Percentiles rank a stretch among this genome's conserved stretches.
Conservation (phyloP, 2,113 vertebrate species). For the Dolichallabes microphthalmus region DNA sequence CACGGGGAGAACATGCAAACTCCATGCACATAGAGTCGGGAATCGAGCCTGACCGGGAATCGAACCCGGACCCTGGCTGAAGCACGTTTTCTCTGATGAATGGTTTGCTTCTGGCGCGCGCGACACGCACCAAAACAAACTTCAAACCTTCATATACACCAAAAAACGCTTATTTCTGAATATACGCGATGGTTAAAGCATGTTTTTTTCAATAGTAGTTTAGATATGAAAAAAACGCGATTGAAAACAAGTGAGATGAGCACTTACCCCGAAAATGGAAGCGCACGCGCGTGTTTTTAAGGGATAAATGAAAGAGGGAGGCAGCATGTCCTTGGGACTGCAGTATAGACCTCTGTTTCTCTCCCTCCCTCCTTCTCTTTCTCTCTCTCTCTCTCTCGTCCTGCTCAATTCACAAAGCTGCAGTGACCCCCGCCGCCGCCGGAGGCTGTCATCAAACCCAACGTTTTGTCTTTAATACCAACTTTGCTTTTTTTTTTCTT, state of each 20-base stretch:
- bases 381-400: not conserved
- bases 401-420: constrained; percentile 21
- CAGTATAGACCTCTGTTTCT: constrained; percentile 1
- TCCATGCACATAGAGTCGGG: too few species aligned
- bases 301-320: not conserved
- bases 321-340: constrained; percentile 53
- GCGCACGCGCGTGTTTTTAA: constrained; percentile 1
- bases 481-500: not conserved
- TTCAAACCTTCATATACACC: not conserved
- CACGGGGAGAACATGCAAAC: too few species aligned
- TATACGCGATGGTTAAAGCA: not conserved
- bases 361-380: constrained; percentile 6
- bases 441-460: constrained; percentile 12
- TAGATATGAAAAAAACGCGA: not conserved
- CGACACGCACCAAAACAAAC: constrained; percentile 7
- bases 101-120: not conserved
- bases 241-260: not conserved
- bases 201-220: not conserved
- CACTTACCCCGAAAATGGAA: constrained; percentile 25
- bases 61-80: too few species aligned
- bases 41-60: too few species aligned
- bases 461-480: not conserved
- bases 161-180: not conserved
- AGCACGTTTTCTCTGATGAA: constrained; percentile 18
- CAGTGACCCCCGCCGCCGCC: not conserved